Conservation (phyloP, 2,888 invertebrate species). For the Amiota mariae region DNA sequence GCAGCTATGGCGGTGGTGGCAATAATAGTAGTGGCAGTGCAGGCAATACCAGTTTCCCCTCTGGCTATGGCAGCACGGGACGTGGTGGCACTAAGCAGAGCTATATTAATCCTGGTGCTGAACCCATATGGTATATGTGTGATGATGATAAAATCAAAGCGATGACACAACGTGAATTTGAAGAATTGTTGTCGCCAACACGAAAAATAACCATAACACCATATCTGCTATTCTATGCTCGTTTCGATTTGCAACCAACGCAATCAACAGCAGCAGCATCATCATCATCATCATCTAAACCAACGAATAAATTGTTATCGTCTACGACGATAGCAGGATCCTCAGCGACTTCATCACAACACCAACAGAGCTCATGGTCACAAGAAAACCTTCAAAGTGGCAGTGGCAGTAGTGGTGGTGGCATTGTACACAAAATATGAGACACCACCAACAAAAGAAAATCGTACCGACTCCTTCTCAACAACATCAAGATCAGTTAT, state of each 20-base stretch:
- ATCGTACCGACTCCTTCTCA: too few species aligned
- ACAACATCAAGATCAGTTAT: too few species aligned
- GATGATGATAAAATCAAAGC: conserved; percentile 90
- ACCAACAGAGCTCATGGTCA: conserved; percentile 65
- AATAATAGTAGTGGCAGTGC: conserved; percentile 44
- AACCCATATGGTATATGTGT: conserved; percentile 86
- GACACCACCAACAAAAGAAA: not conserved
- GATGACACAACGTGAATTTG: conserved; percentile 84
- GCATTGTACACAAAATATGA: not conserved
- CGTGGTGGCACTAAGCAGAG: conserved; percentile 53
- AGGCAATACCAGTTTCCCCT: conserved; percentile 49
- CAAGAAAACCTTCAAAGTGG: conserved; percentile 64
- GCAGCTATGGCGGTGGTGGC: conserved; percentile 49
- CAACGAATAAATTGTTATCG: too few species aligned
- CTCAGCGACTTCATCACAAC: conserved; percentile 51
- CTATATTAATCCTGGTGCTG: conserved; percentile 40
- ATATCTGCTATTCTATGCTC: conserved; percentile 88
- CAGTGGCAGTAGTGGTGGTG: conserved; percentile 19
- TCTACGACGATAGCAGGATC: too few species aligned
- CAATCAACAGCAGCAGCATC: conserved; percentile 40
- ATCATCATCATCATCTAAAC: conserved; percentile 43
- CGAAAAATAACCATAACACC: conserved; percentile 87
- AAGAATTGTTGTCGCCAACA: conserved; percentile 83
- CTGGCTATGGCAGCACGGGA: conserved; percentile 70
- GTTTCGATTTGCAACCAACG: conserved; percentile 74